Evolutionary conservation across 2,888 invertebrate species (phyloP).

Genomic region (Andrena trimmerana): DNA sequence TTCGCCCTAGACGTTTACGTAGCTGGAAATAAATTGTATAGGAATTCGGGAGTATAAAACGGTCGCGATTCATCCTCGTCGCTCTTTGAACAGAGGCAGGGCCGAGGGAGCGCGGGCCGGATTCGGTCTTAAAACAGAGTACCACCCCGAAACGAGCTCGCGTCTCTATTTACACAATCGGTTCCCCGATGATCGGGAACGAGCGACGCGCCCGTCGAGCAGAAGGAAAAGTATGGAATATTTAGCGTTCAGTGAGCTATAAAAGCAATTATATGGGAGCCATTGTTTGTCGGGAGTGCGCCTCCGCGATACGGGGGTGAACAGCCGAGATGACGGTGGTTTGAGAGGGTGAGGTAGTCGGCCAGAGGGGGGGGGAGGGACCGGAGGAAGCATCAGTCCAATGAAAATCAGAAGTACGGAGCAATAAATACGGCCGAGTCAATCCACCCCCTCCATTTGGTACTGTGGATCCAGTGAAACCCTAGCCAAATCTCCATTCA

Average conservation of each 20-base stretch:
- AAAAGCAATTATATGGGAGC: conserved; percentile 85
- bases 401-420: conserved; percentile 81
- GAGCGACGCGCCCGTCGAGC: conserved; percentile 73
- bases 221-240: conserved; percentile 84
- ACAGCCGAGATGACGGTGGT: conserved; percentile 65
- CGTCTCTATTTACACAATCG: conserved; percentile 82
- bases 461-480: conserved; percentile 49
- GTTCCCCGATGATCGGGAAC: conserved; percentile 79
- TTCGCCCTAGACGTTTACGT: background rate
- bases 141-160: conserved; percentile 55
- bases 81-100: background rate
- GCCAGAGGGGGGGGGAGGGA: conserved; percentile 47
- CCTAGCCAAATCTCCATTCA: conserved; percentile 75
- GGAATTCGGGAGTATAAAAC: background rate
- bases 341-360: conserved; percentile 53
- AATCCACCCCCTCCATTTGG: conserved; percentile 66
- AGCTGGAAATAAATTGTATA: background rate
- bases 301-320: conserved; percentile 82
- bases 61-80: conserved; percentile 5
- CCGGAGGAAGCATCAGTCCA: conserved; percentile 64
- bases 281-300: conserved; percentile 84
- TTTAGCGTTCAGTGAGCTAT: conserved; percentile 85
- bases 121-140: conserved; percentile 70
- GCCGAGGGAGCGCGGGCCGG: conserved; percentile 34
- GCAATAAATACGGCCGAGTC: conserved; percentile 83